Evolutionary conservation across 2,797 vertebrate species (phyloP).

Genomic region (Pangasius larnaudii): DNA sequence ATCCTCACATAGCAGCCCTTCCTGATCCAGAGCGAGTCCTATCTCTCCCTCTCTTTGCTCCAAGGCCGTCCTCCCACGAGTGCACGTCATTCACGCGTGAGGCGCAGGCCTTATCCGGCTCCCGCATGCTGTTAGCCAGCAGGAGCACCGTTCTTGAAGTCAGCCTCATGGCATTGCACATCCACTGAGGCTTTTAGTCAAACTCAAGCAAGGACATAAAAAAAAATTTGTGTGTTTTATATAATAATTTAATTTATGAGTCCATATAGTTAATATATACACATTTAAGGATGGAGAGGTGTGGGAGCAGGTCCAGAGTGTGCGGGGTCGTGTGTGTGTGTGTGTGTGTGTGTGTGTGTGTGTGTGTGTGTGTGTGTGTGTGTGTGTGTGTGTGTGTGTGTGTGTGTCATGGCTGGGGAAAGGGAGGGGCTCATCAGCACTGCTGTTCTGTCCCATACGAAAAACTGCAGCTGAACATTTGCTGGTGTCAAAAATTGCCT

Average conservation of each 20-base stretch:
- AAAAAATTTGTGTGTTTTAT: conserved; percentile 66
- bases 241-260: conserved; percentile 83
- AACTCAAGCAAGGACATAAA: conserved; percentile 71
- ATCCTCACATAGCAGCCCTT: conserved; percentile 87
- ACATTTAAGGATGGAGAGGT: conserved; percentile 68
- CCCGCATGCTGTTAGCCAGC: conserved; percentile 25
- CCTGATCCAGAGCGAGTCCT: conserved; percentile 12
- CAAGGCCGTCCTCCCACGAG: conserved; percentile 23
- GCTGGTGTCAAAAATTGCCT: conserved; percentile 62
- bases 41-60: conserved; percentile 29
- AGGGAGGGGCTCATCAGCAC: conserved; percentile 32
- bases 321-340: background rate
- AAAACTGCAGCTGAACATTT: conserved; percentile 60
- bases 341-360: background rate
- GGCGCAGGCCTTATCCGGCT: conserved; percentile 4
- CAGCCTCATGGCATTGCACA: conserved; percentile 41
- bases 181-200: conserved; percentile 49
- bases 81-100: background rate
- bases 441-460: conserved; percentile 26
- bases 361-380: background rate
- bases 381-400: background rate
- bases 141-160: conserved; percentile 30
- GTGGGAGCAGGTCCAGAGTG: conserved; percentile 14
- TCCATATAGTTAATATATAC: conserved; percentile 80
- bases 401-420: background rate